Conservation (phyloP, 2,888 invertebrate genomes). For the Parnassius apollo region DNA sequence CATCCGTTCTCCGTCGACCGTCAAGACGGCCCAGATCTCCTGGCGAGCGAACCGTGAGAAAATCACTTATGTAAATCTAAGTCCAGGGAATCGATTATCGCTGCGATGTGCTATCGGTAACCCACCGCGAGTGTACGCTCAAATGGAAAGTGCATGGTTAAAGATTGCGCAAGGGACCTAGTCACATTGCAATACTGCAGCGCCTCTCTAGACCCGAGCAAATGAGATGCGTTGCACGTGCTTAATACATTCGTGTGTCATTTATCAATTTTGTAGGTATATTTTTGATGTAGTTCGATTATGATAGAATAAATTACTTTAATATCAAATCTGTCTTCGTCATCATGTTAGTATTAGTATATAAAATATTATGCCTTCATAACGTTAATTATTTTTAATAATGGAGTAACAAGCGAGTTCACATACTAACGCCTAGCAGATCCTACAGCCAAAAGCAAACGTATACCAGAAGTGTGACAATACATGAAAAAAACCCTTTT, state of each 20-base stretch:
- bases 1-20: constrained; percentile 63
- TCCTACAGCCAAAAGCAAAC: too few species aligned
- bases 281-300: neutral
- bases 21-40: constrained; percentile 62
- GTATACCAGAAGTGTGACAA: too few species aligned
- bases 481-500: too few species aligned
- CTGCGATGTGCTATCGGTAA: constrained; percentile 47
- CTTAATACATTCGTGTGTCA: neutral
- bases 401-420: too few species aligned
- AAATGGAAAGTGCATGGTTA: constrained; percentile 68
- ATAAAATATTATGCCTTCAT: too few species aligned
- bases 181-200: constrained; percentile 38
- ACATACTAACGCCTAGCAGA: too few species aligned
- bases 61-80: constrained; percentile 71
- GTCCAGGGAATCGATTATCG: constrained; percentile 74
- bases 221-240: constrained; percentile 26
- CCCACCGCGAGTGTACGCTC: constrained; percentile 38
- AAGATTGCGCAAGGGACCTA: constrained; percentile 51
- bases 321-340: neutral
- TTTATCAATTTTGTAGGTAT: constrained; percentile 3
- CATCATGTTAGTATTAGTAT: too few species aligned
- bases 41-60: constrained; percentile 74
- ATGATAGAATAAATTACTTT: neutral
- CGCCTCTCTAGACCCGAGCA: constrained; percentile 30
- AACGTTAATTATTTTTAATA: too few species aligned